Percentiles rank a stretch among this genome's conserved stretches.
These are phyloP conservation scores for Loriculus beryllinus DNA, from an alignment of 2,797 vertebrate species.

Conservation along the genomic window DNA sequence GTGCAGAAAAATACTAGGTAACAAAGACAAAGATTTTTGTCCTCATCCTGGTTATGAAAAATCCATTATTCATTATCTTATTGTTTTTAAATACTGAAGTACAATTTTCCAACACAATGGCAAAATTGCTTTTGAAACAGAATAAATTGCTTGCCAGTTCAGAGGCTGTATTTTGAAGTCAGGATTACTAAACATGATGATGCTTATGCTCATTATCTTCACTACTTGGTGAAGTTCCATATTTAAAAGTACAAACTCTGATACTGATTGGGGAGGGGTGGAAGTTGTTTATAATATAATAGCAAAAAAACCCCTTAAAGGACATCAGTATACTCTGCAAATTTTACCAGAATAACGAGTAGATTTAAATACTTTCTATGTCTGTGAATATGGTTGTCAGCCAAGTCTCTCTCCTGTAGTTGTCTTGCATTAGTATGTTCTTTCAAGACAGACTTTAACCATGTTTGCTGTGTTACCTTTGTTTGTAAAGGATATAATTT, in stretches of 20 bases:
- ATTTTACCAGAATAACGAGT: background rate
- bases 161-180: conserved; percentile 71
- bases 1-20: conserved; percentile 72
- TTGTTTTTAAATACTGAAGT: conserved; percentile 80
- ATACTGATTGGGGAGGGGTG: background rate
- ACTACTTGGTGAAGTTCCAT: conserved; percentile 1
- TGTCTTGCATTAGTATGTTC: background rate
- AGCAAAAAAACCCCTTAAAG: background rate
- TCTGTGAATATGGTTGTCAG: background rate
- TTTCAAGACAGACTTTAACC: background rate
- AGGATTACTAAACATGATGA: conserved; percentile 45
- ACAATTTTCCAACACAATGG: conserved; percentile 77
- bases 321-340: background rate
- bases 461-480: background rate
- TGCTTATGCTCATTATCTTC: conserved; percentile 55
- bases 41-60: conserved; percentile 74
- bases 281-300: background rate
- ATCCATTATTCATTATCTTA: conserved; percentile 82
- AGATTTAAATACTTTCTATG: background rate
- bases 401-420: background rate
- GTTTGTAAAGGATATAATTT: background rate
- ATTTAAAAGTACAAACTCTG: background rate
- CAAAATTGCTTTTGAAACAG: conserved; percentile 79
- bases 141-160: conserved; percentile 75
- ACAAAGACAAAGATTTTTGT: conserved; percentile 77